Percentiles rank a stretch among this genome's conserved stretches.
Evolutionary conservation across 2,113 vertebrate species (phyloP).

Genomic region (Nycticryphes semicollaris): DNA sequence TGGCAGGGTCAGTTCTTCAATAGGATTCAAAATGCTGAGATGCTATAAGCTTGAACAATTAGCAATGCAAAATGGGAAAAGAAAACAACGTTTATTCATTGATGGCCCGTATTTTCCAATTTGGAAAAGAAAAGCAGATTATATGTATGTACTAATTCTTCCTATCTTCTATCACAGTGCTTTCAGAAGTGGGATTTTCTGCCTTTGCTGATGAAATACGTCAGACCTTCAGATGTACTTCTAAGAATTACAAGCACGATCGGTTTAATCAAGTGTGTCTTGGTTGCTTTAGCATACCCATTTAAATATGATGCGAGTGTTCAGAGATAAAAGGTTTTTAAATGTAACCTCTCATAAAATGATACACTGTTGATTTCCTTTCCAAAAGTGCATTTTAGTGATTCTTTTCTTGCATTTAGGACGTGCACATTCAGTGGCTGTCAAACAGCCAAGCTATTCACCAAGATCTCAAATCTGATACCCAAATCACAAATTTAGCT

Average conservation of each 20-base stretch:
- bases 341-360: not conserved
- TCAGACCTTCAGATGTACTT: slow-evolving; percentile 6
- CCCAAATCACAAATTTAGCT: not conserved
- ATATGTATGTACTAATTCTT: slow-evolving; percentile 15
- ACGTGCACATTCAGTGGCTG: not conserved
- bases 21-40: not conserved
- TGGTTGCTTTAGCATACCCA: not conserved
- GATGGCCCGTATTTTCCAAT: not conserved
- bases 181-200: slow-evolving; percentile 39
- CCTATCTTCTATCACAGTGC: not conserved
- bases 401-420: not conserved
- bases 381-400: not conserved
- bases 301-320: not conserved
- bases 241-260: slow-evolving; percentile 7
- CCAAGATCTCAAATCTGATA: not conserved
- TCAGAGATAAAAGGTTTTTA: slow-evolving; percentile 21
- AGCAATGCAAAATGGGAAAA: not conserved
- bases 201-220: not conserved
- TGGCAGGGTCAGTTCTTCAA: not conserved
- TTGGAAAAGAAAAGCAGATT: slow-evolving; percentile 33
- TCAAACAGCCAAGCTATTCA: not conserved
- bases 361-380: not conserved
- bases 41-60: not conserved
- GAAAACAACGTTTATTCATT: not conserved
- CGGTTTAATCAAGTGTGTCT: slow-evolving; percentile 8